These are phyloP conservation scores for Macroglossus sobrinus DNA, from an alignment of 2,113 vertebrate genomes.

Conservation along the genomic window DNA sequence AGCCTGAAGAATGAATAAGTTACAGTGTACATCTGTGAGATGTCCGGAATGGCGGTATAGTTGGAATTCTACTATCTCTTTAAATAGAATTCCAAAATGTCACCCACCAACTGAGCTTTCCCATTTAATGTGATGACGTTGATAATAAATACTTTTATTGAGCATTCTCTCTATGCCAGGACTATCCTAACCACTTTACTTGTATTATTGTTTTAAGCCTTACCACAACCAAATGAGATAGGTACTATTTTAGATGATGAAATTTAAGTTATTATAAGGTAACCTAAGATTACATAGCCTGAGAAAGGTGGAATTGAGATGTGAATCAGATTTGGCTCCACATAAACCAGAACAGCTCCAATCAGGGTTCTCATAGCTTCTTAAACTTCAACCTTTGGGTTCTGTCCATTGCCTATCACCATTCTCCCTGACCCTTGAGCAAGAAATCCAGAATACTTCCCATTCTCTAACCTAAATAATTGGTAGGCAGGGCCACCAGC, in stretches of 20 bases:
- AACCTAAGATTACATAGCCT: background rate
- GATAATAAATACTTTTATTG: background rate
- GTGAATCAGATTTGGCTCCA: background rate
- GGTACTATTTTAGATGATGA: constrained; percentile 3
- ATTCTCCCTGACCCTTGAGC: background rate
- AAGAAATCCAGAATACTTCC: background rate
- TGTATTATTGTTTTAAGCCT: background rate
- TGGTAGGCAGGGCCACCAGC: background rate
- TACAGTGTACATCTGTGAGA: background rate
- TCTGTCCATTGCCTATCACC: background rate
- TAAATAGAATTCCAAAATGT: constrained; percentile 1
- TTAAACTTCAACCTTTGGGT: background rate
- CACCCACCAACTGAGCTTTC: background rate
- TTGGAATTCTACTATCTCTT: background rate
- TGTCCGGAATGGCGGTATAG: background rate
- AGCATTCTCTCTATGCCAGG: background rate
- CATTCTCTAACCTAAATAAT: background rate
- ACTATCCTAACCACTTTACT: background rate
- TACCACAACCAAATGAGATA: background rate
- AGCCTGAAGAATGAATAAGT: background rate
- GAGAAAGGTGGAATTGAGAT: background rate
- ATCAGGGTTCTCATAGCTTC: background rate
- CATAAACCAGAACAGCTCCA: background rate
- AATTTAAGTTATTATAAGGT: background rate
- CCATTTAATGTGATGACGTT: background rate